Conservation (phyloP, 2,113 vertebrate genomes). For the Oophaga pumilio region DNA sequence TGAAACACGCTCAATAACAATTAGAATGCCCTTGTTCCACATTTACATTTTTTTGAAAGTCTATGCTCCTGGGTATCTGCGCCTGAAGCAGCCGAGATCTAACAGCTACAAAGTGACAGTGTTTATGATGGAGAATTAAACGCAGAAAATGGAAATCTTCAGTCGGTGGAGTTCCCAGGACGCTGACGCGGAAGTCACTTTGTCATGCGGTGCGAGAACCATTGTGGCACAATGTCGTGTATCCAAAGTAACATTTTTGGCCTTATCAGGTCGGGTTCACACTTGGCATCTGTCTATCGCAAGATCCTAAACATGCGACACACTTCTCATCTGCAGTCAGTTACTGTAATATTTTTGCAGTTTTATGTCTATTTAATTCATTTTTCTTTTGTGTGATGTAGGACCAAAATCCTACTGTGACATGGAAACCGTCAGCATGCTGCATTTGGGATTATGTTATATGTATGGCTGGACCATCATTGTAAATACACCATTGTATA, state of each 20-base stretch:
- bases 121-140: not conserved
- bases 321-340: too few relatives aligned
- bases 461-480: too few relatives aligned
- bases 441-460: not conserved
- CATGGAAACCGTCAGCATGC: not conserved
- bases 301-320: too few relatives aligned
- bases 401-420: not conserved
- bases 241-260: not conserved
- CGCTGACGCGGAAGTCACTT: not conserved
- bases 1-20: conserved; percentile 23
- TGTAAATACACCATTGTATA: too few relatives aligned
- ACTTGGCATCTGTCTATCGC: too few relatives aligned
- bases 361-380: too few relatives aligned
- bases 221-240: not conserved
- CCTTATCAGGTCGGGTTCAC: not conserved
- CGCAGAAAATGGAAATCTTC: not conserved
- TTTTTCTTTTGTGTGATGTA: too few relatives aligned
- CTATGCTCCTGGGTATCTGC: not conserved
- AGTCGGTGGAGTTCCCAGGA: not conserved
- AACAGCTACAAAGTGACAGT: conserved; percentile 3
- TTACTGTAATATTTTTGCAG: not conserved
- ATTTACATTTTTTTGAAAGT: not conserved
- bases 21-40: not conserved
- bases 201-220: not conserved
- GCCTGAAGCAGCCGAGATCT: not conserved